Evolutionary conservation across 2,888 invertebrate species (phyloP), one percentile per base, ranked within the genome.

Genomic region (Leucophora obtusa): DNA sequence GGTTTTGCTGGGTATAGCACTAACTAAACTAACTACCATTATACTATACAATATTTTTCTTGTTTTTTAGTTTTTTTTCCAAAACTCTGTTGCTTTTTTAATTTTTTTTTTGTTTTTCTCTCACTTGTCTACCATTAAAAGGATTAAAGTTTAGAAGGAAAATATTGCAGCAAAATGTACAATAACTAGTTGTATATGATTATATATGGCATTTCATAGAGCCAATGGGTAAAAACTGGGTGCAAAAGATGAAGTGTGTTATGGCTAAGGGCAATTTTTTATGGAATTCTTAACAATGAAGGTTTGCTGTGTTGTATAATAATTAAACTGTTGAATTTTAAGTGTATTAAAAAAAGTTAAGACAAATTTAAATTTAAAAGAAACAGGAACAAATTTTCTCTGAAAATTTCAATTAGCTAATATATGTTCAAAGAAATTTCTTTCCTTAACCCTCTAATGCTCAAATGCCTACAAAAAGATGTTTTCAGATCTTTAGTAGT

Each of bases 311-410:
- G 14, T n/a, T 15, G 28, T 6, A 51, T 50, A 71, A 14, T 77
- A 77, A 77, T 77, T 77, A 71, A 77, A 71, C 77, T 77, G 77
- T 71, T 77, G 71, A 77, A 66, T 77, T 77, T 66, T 53, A 70
- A 75, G 38, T 38, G 11, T 38, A 11, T 10, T 11, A 38, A 38
- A 14, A 11, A 38, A 11, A 38, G 8, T 70, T 70, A 28, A 28
- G 28, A 7, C n/a, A n/a, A n/a, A n/a, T n/a, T n/a, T 3, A 24
- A 24, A 24, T 24, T 24, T 24, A 24, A 24, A 24, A 24, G 24
- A 2, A 24, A 24, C 5, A 24, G 2, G 5, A n/a, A n/a, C n/a
- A n/a, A n/a, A n/a, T n/a, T n/a, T n/a, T n/a, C n/a, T n/a, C n/a
- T n/a, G n/a, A n/a, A n/a, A n/a, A n/a, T n/a, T n/a, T n/a, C n/a